Base-by-base conservation (phyloP, 1,140 invertebrate species). In the Globodera rostochiensis region DNA sequence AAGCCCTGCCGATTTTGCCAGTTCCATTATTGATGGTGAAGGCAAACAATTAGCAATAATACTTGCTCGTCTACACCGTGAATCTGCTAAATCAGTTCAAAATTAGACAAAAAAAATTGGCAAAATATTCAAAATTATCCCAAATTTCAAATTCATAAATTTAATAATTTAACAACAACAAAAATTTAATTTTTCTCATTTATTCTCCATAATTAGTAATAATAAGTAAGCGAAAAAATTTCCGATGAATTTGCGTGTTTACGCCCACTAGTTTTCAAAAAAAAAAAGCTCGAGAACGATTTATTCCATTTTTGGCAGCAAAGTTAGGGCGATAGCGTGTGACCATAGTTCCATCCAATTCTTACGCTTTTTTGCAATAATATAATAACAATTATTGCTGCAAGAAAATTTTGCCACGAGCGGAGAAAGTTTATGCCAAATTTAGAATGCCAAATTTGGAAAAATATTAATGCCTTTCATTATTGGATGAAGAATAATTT, bases 21-120 rank as follows among this genome's bases (percentile, higher is more conserved):
- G 15, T 47, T 76, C 74, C 74, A 76, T 76, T 57, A 76, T 76
- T 3, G 74, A 76, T n/a, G 74, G 74, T 53, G 74, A 64, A n/a
- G 74, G 74, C 19, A 76, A 60, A 76, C 74, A 76, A 57, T 76
- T 53, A 19, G 74, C 74, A 53, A 76, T 50, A 76, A 50, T 47
- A 76, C 74, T 76, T 76, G 57, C 74, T 46, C 74, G 57, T 64
- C 57, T 19, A 19, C 57, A n/a, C 50, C 19, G 0, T 19, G 57
- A 64, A 64, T 19, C 57, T n/a, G 19, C 5, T 21, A 19, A 64
- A 19, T 19, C 6, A 6, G 3, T 36, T 3, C 36, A 36, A 36
- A 36, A 36, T 36, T 36, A 3, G 36, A 36, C 36, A 36, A 36
- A 36, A 36, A 60, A 64, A 53, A 53, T 53, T 53, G 13, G 13